These are phyloP conservation scores for Sinohyriopsis cumingii DNA, from an alignment of 2,888 invertebrate species.

Conservation along the genomic window DNA sequence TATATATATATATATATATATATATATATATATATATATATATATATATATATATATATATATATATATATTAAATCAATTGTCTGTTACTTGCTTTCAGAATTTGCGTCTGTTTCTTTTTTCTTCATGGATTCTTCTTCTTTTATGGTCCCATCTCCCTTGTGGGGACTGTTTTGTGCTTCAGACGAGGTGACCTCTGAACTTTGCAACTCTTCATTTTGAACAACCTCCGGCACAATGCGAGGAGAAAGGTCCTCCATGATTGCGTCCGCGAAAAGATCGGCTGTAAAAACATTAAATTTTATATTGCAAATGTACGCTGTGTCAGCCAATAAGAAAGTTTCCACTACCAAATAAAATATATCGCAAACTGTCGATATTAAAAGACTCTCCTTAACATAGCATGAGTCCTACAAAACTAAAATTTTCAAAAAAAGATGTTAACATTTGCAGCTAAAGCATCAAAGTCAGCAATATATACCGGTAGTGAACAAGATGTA, in stretches of 20 bases:
- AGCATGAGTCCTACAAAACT: too few species aligned
- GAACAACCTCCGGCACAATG: slow-evolving; percentile 17
- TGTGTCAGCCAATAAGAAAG: neutral
- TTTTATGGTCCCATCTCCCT: neutral
- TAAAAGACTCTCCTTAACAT: too few species aligned
- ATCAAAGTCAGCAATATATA: too few species aligned
- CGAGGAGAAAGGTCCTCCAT: slow-evolving; percentile 35
- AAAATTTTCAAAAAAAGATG: too few species aligned
- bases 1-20: slow-evolving; percentile 1
- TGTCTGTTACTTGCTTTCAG: too few species aligned
- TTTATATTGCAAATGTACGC: neutral
- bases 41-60: slow-evolving; percentile 6
- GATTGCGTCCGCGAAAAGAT: slow-evolving; percentile 44
- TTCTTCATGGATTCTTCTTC: slow-evolving; percentile 1
- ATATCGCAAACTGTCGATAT: too few species aligned
- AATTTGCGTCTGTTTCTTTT: neutral
- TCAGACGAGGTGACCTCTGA: neutral
- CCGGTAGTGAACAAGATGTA: too few species aligned
- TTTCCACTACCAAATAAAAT: too few species aligned
- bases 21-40: slow-evolving; percentile 5
- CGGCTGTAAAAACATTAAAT: slow-evolving; percentile 24
- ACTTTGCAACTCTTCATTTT: neutral
- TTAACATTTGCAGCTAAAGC: too few species aligned
- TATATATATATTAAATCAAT: neutral
- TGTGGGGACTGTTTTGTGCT: neutral